Conservation (phyloP, 2,888 invertebrate species). For the Punctoribates punctum region DNA sequence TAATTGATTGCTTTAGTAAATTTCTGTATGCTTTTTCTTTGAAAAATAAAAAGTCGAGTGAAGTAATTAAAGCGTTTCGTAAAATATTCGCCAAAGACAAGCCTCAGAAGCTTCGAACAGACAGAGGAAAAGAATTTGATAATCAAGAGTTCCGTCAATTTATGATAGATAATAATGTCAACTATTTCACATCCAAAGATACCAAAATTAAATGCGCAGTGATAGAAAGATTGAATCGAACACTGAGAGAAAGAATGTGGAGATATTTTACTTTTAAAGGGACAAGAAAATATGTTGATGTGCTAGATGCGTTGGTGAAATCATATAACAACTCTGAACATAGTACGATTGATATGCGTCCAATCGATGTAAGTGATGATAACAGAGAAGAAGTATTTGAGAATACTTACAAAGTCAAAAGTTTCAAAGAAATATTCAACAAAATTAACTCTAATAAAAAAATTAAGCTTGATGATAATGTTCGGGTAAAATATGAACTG, state of each 20-base stretch:
- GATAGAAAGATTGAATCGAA: slow-evolving; percentile 51
- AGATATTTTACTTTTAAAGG: not conserved
- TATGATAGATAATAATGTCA: slow-evolving; percentile 45
- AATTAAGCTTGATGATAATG: slow-evolving; percentile 40
- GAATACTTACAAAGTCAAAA: not conserved
- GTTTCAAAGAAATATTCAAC: not conserved
- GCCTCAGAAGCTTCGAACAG: slow-evolving; percentile 47
- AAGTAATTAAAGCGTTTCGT: slow-evolving; percentile 45
- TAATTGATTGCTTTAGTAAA: slow-evolving; percentile 49
- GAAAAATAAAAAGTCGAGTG: slow-evolving; percentile 47
- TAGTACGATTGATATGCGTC: not conserved
- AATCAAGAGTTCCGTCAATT: slow-evolving; percentile 45
- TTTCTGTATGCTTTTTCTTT: slow-evolving; percentile 49
- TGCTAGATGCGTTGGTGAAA: not conserved
- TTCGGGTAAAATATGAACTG: slow-evolving; percentile 38
- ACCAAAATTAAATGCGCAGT: slow-evolving; percentile 51
- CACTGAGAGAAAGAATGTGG: slow-evolving; percentile 50
- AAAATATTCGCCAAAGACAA: slow-evolving; percentile 43
- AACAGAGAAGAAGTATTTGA: not conserved
- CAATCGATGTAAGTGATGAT: not conserved
- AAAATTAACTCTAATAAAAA: not conserved
- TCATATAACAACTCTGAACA: not conserved
- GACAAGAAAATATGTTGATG: not conserved
- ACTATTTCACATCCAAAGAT: slow-evolving; percentile 49
- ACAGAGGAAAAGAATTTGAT: slow-evolving; percentile 27